A percentile compares a stretch with the other conserved stretches of the same genome.
These are phyloP conservation scores for Liolophura sinensis DNA, from an alignment of 1,140 invertebrate genomes.

Conservation along the genomic window DNA sequence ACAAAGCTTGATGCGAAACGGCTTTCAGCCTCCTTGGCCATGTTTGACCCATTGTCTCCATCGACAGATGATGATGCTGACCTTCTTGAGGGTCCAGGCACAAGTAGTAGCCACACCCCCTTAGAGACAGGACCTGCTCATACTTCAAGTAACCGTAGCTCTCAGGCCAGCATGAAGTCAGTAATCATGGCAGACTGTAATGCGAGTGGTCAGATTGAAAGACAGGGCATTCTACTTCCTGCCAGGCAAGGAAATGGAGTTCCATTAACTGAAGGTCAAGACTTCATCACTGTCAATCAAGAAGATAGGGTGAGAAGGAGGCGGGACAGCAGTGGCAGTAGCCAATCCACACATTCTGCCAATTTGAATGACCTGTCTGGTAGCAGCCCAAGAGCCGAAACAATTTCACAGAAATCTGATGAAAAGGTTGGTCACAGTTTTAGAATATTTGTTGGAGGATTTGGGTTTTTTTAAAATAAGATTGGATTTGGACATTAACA, in stretches of 20 bases:
- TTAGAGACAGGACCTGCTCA: no score
- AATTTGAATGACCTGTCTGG: slow-evolving; percentile 23
- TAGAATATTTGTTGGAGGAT: background rate
- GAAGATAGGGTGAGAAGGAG: background rate
- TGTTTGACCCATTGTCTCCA: slow-evolving; percentile 50
- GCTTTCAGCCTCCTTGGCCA: slow-evolving; percentile 41
- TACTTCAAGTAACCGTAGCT: no score
- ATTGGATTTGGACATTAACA: no score
- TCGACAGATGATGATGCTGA: slow-evolving; percentile 12
- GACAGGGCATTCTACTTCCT: no score
- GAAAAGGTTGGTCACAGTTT: slow-evolving; percentile 28
- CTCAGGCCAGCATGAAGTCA: no score
- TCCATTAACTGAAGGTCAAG: no score
- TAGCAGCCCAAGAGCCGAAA: slow-evolving; percentile 28
- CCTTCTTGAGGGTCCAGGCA: slow-evolving; percentile 15
- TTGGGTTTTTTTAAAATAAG: no score
- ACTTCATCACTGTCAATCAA: no score
- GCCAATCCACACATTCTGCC: slow-evolving; percentile 29
- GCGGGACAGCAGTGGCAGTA: slow-evolving; percentile 23
- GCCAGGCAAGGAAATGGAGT: no score
- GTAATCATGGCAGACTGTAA: no score
- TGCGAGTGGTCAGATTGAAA: no score
- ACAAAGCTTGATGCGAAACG: slow-evolving; percentile 43
- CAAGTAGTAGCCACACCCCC: no score
- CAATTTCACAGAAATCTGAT: slow-evolving; percentile 26